Evolutionary conservation across 2,888 invertebrate species (phyloP).

Genomic region (Oligia latruncula): DNA sequence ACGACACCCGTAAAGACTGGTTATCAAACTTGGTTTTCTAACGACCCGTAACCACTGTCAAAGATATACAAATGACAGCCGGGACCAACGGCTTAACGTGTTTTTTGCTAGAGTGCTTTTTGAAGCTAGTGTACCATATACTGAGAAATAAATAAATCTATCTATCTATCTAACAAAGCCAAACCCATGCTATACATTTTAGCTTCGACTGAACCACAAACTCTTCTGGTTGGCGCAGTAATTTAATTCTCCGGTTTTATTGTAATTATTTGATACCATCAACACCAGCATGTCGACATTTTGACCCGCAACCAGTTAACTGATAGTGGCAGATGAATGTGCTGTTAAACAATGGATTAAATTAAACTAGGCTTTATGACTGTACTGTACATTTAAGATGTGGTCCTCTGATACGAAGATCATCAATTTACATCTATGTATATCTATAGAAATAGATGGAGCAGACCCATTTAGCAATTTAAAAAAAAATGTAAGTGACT

Average conservation of each 20-base stretch:
- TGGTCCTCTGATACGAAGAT: not conserved
- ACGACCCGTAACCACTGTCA: no score
- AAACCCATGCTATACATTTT: not conserved
- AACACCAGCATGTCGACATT: conserved; percentile 37
- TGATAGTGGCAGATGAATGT: conserved; percentile 37
- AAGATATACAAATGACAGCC: no score
- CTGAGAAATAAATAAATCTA: no score
- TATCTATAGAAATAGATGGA: no score
- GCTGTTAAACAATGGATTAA: not conserved
- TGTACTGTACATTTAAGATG: not conserved
- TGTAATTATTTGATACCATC: conserved; percentile 74
- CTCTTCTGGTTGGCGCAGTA: conserved; percentile 58
- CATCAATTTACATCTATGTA: no score
- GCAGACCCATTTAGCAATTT: no score
- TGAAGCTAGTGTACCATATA: no score
- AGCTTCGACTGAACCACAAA: conserved; percentile 35
- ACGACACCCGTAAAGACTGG: no score
- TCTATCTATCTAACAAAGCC: not conserved
- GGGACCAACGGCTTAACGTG: no score
- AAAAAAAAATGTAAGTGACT: no score
- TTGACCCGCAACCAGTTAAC: conserved; percentile 37
- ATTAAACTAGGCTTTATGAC: conserved; percentile 4
- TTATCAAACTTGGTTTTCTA: no score
- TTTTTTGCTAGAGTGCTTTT: no score
- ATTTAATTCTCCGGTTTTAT: conserved; percentile 70